Evolutionary conservation across 2,113 vertebrate species (phyloP).

Genomic region (Struthio camelus): DNA sequence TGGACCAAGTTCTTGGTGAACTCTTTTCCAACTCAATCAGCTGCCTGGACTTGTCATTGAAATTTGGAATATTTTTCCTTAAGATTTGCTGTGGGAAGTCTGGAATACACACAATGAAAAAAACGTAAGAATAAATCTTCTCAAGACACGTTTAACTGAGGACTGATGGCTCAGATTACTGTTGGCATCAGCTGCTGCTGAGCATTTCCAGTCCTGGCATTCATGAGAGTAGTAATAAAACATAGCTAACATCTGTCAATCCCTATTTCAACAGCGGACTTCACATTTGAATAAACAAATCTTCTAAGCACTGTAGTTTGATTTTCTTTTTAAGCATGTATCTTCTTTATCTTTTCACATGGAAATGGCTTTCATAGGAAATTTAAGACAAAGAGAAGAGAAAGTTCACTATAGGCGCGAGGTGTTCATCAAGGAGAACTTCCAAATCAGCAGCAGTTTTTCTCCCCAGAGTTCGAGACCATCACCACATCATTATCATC

Average conservation of each 20-base stretch:
- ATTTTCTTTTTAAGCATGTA: conserved; percentile 62
- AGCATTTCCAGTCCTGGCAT: conserved; percentile 19
- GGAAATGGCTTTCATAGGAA: conserved; percentile 23
- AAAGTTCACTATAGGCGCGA: conserved; percentile 17
- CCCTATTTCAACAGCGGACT: background rate
- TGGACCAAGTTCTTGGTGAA: background rate
- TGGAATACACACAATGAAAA: background rate
- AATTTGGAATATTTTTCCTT: conserved; percentile 26
- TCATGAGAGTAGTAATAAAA: background rate
- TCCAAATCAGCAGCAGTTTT: conserved; percentile 27
- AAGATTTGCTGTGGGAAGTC: background rate
- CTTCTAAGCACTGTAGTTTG: conserved; percentile 15
- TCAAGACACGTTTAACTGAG: background rate
- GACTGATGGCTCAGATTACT: background rate
- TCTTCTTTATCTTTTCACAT: conserved; percentile 52
- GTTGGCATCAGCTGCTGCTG: conserved; percentile 5
- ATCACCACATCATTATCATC: background rate
- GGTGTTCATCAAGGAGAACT: conserved; percentile 15
- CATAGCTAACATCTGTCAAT: background rate
- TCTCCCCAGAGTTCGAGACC: background rate
- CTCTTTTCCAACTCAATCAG: background rate
- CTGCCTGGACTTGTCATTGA: background rate
- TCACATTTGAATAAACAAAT: conserved; percentile 65
- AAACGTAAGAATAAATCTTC: background rate
- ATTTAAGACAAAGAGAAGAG: conserved; percentile 40